Conservation (phyloP, 1,140 invertebrate genomes). For the Sinonovacula constricta region DNA sequence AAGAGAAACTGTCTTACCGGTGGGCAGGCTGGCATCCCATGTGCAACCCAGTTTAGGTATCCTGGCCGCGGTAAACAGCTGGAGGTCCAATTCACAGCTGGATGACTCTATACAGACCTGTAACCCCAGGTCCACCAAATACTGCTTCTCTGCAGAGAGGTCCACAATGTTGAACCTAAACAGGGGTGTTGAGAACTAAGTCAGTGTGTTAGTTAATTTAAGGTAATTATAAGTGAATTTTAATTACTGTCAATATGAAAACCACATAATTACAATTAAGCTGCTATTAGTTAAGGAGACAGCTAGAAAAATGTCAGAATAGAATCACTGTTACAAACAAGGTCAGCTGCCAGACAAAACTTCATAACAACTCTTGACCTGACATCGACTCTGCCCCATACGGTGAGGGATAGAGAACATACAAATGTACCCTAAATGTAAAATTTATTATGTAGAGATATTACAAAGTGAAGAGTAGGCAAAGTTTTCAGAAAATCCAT, state of each 20-base stretch:
- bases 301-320: too few relatives aligned
- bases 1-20: not conserved
- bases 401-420: too few relatives aligned
- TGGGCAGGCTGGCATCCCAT: conserved; percentile 1
- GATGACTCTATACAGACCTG: conserved; percentile 20
- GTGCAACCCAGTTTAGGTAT: conserved; percentile 36
- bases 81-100: conserved; percentile 13
- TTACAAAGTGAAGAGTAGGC: too few relatives aligned
- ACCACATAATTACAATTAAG: not conserved
- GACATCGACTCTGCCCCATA: too few relatives aligned
- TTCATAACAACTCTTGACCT: not conserved
- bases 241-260: not conserved
- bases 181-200: not conserved
- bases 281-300: too few relatives aligned
- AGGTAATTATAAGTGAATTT: not conserved
- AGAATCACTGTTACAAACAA: too few relatives aligned
- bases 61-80: conserved; percentile 9
- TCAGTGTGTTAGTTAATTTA: too few relatives aligned
- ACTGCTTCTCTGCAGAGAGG: conserved; percentile 29
- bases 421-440: too few relatives aligned
- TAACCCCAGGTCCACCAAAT: conserved; percentile 21
- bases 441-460: too few relatives aligned
- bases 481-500: too few relatives aligned
- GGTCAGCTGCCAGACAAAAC: not conserved
- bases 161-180: conserved; percentile 36